Evolutionary conservation across 2,113 vertebrate species (phyloP).

Genomic region (Hemiscyllium ocellatum): DNA sequence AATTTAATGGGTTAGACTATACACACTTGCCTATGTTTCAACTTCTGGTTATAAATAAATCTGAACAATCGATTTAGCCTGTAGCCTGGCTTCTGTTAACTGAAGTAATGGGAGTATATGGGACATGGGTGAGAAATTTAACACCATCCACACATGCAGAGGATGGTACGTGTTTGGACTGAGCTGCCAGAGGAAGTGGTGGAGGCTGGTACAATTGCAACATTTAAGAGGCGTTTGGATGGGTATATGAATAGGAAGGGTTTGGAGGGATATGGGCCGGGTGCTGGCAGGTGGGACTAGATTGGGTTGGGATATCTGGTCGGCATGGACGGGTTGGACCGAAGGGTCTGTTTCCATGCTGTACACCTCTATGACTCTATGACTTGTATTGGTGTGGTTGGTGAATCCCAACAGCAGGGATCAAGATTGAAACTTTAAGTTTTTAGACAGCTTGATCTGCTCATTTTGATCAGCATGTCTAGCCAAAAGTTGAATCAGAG

Average conservation of each 20-base stretch:
- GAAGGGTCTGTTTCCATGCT: too few relatives aligned
- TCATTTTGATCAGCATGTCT: not conserved
- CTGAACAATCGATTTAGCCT: not conserved
- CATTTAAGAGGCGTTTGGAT: too few relatives aligned
- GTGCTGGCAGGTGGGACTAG: too few relatives aligned
- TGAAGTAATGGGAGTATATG: not conserved
- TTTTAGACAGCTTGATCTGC: not conserved
- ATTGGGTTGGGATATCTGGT: too few relatives aligned
- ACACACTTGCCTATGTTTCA: not conserved
- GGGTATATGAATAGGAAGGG: too few relatives aligned
- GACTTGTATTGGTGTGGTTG: not conserved
- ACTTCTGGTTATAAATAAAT: not conserved
- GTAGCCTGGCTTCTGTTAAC: not conserved
- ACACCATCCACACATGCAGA: not conserved
- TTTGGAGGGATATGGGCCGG: too few relatives aligned
- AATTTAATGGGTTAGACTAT: not conserved
- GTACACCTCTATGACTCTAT: too few relatives aligned
- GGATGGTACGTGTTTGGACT: too few relatives aligned
- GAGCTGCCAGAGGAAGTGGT: too few relatives aligned
- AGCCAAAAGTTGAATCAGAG: not conserved
- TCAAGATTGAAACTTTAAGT: not conserved
- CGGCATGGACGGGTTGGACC: too few relatives aligned
- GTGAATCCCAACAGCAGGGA: not conserved
- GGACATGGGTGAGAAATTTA: not conserved
- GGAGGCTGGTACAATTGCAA: too few relatives aligned